phyloP scores from a whole-genome alignment of 37 sponge, comb jelly and placozoan genomes.

The Mnemiopsis leidyi region DNA sequence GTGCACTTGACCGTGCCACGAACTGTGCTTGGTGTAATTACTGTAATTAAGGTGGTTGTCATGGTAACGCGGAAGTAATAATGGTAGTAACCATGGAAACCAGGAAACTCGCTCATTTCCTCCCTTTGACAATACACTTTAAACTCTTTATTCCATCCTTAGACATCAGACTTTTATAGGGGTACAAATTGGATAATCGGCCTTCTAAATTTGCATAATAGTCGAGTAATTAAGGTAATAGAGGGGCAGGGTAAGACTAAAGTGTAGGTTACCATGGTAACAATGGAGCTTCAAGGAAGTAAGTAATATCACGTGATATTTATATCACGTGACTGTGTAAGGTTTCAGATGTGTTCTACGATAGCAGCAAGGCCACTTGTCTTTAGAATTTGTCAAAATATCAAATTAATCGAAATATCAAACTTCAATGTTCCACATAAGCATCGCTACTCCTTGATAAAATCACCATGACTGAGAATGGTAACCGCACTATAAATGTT shows the following conservation, averaged over 20 bases:
- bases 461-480: too few relatives aligned
- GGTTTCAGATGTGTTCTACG: too few relatives aligned
- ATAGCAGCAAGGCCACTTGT: too few relatives aligned
- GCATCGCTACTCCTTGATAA: too few relatives aligned
- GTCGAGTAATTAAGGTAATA: background rate
- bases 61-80: conserved; percentile 21
- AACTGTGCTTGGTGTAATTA: too few relatives aligned
- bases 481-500: too few relatives aligned
- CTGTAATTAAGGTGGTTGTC: background rate
- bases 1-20: too few relatives aligned
- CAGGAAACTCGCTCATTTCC: conserved; percentile 20
- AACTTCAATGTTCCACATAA: too few relatives aligned
- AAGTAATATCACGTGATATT: background rate
- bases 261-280: background rate
- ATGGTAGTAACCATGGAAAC: background rate
- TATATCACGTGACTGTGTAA: background rate
- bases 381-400: too few relatives aligned
- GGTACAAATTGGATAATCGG: background rate
- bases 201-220: background rate
- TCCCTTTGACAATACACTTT: background rate
- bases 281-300: background rate
- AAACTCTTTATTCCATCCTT: background rate
- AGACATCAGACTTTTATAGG: background rate
- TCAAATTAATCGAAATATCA: too few relatives aligned
- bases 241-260: background rate